Evolutionary conservation across 30 jellyfish, hydroid and myxozoan genomes (phyloP).

Genomic region (Turritopsis dohrnii): DNA sequence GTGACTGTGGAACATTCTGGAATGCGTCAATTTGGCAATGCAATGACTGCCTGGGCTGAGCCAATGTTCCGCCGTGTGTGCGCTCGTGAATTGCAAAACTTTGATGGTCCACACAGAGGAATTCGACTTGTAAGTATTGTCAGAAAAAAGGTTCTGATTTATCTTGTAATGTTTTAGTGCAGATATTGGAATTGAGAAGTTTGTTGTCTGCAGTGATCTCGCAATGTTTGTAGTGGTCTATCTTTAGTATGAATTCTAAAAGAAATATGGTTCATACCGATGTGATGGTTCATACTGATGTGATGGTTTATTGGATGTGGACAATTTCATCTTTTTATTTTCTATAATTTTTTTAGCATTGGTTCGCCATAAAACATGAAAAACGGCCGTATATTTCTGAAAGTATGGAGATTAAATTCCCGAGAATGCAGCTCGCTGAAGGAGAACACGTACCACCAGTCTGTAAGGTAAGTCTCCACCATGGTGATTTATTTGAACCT

Average conservation of each 20-base stretch:
- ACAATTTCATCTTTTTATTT: too few species aligned
- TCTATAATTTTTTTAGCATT: neutral
- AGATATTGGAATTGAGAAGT: too few species aligned
- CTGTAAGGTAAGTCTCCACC: neutral
- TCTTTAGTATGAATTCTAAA: too few species aligned
- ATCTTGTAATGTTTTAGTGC: too few species aligned
- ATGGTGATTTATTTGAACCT: neutral
- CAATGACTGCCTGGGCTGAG: conserved; percentile 14
- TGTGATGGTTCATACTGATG: too few species aligned
- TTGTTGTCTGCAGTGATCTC: too few species aligned
- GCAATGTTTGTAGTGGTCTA: too few species aligned
- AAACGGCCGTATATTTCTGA: neutral
- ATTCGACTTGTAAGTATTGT: conserved; percentile 21
- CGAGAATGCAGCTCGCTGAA: neutral
- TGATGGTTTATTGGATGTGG: too few species aligned
- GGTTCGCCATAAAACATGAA: neutral
- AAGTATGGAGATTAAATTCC: neutral
- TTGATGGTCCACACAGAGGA: conserved; percentile 26
- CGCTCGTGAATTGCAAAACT: conserved; percentile 18
- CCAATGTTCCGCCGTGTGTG: neutral
- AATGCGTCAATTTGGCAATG: neutral
- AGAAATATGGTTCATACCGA: too few species aligned
- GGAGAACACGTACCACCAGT: neutral
- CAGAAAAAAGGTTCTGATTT: too few species aligned
- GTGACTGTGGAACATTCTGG: conserved; percentile 15